Evolutionary conservation across 2,888 invertebrate species (phyloP).

Genomic region (Flexamia atlantica): DNA sequence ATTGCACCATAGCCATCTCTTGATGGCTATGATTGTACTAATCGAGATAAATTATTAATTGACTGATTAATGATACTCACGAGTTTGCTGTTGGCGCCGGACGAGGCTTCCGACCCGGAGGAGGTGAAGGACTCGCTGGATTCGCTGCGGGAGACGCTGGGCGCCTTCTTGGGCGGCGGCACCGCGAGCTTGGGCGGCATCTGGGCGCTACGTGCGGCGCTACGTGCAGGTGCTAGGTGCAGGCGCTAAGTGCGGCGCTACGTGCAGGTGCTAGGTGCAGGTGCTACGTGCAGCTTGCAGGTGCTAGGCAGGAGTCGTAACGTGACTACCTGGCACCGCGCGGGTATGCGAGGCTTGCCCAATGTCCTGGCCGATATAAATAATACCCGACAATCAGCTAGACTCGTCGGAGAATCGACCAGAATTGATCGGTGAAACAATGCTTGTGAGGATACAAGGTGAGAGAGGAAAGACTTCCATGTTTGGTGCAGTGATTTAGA

Average conservation of each 20-base stretch:
- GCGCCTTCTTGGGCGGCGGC: constrained; percentile 15
- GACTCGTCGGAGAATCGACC: neutral
- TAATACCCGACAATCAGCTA: constrained; percentile 33
- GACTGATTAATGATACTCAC: constrained; percentile 1
- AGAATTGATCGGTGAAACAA: neutral
- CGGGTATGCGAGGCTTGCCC: constrained; percentile 4
- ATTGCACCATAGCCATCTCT: too few relatives aligned
- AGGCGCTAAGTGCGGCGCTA: neutral
- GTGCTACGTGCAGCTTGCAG: neutral
- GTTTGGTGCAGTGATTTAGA: too few relatives aligned
- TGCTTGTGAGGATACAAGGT: too few relatives aligned
- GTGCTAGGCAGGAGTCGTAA: neutral
- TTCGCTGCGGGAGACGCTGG: constrained; percentile 14
- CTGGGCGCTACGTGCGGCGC: neutral
- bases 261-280: neutral
- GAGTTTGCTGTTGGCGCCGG: neutral
- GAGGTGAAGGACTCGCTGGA: neutral
- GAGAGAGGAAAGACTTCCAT: too few relatives aligned
- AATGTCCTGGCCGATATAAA: constrained; percentile 19
- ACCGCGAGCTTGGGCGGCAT: constrained; percentile 28
- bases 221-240: neutral
- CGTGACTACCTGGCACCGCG: constrained; percentile 5
- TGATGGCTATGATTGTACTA: too few relatives aligned
- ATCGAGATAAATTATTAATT: too few relatives aligned
- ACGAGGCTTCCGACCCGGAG: neutral